A percentile compares a stretch with the other conserved stretches of the same genome.
Evolutionary conservation across 2,888 invertebrate species (phyloP).

Genomic region (Thereva nobilitata): DNA sequence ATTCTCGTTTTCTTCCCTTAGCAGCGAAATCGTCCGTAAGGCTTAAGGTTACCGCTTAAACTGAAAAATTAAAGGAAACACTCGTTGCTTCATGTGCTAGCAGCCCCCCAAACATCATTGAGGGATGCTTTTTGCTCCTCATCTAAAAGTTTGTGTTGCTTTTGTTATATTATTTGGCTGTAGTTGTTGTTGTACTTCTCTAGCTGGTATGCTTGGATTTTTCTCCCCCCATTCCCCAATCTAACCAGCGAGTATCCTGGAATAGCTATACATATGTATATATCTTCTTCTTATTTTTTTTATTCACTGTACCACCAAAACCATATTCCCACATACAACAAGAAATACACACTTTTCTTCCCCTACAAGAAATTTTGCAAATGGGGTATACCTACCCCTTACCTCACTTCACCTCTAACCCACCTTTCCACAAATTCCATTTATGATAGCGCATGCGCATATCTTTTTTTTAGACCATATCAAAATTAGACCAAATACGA

Average conservation of each 20-base stretch:
- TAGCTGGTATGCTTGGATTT: too few relatives aligned
- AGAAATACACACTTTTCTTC: conserved; percentile 2
- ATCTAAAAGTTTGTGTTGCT: background rate
- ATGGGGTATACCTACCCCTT: background rate
- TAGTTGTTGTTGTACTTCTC: too few relatives aligned
- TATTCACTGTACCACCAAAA: conserved; percentile 12
- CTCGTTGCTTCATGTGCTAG: conserved; percentile 32
- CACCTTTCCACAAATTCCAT: background rate
- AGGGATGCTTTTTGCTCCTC: conserved; percentile 32
- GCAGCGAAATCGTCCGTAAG: conserved; percentile 28
- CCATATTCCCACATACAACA: conserved; percentile 18
- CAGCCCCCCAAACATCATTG: conserved; percentile 8
- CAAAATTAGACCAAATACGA: background rate
- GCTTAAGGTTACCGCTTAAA: conserved; percentile 34
- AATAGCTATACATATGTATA: too few relatives aligned
- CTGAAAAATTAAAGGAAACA: conserved; percentile 32
- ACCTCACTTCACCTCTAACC: too few relatives aligned
- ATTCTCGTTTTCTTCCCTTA: background rate
- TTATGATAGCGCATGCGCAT: background rate
- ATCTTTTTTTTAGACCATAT: conserved; percentile 16
- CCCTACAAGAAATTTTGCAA: background rate
- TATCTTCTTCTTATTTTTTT: conserved; percentile 8
- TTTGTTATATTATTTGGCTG: too few relatives aligned
- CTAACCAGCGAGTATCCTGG: too few relatives aligned
- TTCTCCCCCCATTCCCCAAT: too few relatives aligned